These are phyloP conservation scores for Poeciliopsis gracilis DNA, from an alignment of 2,797 vertebrate species.

Conservation along the genomic window DNA sequence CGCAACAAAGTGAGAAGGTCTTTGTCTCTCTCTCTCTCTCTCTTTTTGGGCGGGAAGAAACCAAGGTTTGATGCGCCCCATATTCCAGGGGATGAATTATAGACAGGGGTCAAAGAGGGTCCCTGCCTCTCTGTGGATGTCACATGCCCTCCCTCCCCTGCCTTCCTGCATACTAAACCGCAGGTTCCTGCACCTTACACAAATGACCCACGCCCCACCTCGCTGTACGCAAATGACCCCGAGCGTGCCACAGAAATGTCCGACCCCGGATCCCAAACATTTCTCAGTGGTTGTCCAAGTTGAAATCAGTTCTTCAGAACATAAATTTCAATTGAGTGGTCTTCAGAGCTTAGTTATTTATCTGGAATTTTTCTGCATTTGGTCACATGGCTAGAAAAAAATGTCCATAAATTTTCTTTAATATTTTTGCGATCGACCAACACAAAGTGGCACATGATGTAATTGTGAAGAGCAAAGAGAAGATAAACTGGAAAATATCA, in stretches of 20 bases:
- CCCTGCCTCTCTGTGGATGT: constrained; percentile 80
- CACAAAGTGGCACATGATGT: background rate
- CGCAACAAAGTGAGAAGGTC: constrained; percentile 77
- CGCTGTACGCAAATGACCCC: constrained; percentile 75
- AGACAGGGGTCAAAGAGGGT: constrained; percentile 83
- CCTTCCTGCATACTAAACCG: constrained; percentile 80
- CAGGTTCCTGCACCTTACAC: constrained; percentile 65
- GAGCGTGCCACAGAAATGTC: constrained; percentile 67
- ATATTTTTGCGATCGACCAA: background rate
- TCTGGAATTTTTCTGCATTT: background rate
- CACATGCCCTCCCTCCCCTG: constrained; percentile 69
- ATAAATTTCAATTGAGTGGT: background rate
- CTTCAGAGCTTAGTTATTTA: background rate
- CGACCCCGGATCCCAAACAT: constrained; percentile 56
- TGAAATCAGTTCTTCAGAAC: constrained; percentile 21
- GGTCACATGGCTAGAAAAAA: background rate
- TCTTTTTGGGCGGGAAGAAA: constrained; percentile 74
- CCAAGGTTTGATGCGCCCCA: constrained; percentile 67
- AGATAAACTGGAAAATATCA: background rate
- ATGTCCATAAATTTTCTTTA: background rate
- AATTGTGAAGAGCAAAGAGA: background rate
- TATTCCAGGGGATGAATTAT: constrained; percentile 85
- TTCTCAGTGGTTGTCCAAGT: constrained; percentile 30
- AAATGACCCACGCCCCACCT: constrained; percentile 63
- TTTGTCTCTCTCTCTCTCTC: constrained; percentile 30